These are phyloP conservation scores for Meloidogyne hapla DNA, from an alignment of 1,140 invertebrate genomes.

Conservation along the genomic window DNA sequence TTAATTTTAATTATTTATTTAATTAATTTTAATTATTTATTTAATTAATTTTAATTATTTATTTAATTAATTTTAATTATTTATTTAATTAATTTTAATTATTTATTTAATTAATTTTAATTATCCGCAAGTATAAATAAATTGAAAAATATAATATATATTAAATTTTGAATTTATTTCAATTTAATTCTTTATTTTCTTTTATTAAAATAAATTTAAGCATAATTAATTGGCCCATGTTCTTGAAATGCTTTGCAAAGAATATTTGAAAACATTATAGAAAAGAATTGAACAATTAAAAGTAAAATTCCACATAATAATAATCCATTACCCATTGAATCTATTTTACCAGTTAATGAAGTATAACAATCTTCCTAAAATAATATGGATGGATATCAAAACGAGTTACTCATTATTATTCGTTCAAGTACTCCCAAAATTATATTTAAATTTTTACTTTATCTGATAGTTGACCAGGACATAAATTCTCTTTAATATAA, in stretches of 20 bases:
- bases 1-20: too few species aligned
- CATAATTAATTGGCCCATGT: slow-evolving; percentile 56
- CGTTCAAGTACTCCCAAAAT: too few species aligned
- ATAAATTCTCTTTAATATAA: slow-evolving; percentile 40
- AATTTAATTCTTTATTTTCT: neutral
- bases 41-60: too few species aligned
- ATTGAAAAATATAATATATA: slow-evolving; percentile 16
- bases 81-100: neutral
- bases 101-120: slow-evolving; percentile 17
- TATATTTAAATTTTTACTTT: neutral
- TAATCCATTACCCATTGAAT: slow-evolving; percentile 47
- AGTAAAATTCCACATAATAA: slow-evolving; percentile 51
- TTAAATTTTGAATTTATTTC: slow-evolving; percentile 6
- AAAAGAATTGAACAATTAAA: slow-evolving; percentile 54
- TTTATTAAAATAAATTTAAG: slow-evolving; percentile 32
- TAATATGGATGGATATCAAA: too few species aligned
- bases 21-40: too few species aligned
- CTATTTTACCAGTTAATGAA: slow-evolving; percentile 46
- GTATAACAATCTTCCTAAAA: slow-evolving; percentile 53
- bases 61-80: too few species aligned
- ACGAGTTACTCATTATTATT: too few species aligned
- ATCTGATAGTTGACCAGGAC: slow-evolving; percentile 13
- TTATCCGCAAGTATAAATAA: too few species aligned
- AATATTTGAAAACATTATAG: slow-evolving; percentile 58
- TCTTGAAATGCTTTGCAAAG: slow-evolving; percentile 58